Conservation (phyloP, 37 sponge, comb jelly and placozoan species). For the Agelas oroides region DNA sequence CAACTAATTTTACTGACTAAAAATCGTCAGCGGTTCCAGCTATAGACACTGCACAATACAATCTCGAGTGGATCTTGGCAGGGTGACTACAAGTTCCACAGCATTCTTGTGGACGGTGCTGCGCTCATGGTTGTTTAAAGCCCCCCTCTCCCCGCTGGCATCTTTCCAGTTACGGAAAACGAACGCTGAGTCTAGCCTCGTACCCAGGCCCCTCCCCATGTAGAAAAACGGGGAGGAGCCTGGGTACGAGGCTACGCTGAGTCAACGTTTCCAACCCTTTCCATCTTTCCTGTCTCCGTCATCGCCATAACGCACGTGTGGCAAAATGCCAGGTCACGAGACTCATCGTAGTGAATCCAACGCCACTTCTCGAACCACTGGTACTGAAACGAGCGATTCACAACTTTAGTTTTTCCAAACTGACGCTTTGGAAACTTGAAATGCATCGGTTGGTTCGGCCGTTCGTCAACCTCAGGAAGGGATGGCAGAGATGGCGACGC, state of each 20-base stretch:
- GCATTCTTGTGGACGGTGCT: slow-evolving; percentile 54
- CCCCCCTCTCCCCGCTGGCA: slow-evolving; percentile 29
- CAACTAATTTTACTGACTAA: too few relatives aligned
- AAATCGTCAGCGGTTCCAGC: too few relatives aligned
- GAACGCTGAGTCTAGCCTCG: background rate
- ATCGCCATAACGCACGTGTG: slow-evolving; percentile 37
- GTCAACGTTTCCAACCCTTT: slow-evolving; percentile 10
- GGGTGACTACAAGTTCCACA: slow-evolving; percentile 47
- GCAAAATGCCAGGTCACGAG: slow-evolving; percentile 35
- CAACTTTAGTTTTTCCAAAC: slow-evolving; percentile 27
- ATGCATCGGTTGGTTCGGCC: too few relatives aligned
- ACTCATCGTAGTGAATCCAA: slow-evolving; percentile 42
- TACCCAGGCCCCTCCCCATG: too few relatives aligned
- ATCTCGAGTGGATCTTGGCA: slow-evolving; percentile 54
- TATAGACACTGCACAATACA: too few relatives aligned
- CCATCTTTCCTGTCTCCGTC: slow-evolving; percentile 26
- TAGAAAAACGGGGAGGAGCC: too few relatives aligned
- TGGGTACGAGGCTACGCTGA: too few relatives aligned
- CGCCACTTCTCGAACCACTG: slow-evolving; percentile 39
- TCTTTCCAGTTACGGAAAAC: slow-evolving; percentile 62
- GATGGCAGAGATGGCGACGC: too few relatives aligned
- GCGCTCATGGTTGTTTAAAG: slow-evolving; percentile 45
- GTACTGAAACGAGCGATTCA: slow-evolving; percentile 38
- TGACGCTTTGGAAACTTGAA: slow-evolving; percentile 20
- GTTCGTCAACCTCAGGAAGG: too few relatives aligned